phyloP scores from a whole-genome alignment of 2,888 invertebrate species.

The Leucophora obtusa region DNA sequence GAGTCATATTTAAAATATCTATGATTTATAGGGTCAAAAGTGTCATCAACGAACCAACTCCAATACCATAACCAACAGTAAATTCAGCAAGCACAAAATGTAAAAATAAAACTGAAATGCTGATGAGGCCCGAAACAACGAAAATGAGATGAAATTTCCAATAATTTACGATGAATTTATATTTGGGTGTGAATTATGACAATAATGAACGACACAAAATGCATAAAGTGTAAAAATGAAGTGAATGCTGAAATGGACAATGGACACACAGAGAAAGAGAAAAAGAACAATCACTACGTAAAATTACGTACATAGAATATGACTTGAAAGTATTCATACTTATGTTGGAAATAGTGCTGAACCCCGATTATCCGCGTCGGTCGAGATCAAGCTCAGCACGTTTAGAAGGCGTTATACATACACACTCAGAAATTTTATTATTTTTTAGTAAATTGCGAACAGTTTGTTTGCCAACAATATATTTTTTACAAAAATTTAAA shows the following conservation, averaged over 20 bases:
- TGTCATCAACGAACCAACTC: slow-evolving; percentile 67
- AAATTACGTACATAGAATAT: slow-evolving; percentile 18
- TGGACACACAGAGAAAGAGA: slow-evolving; percentile 26
- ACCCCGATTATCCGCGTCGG: too few relatives aligned
- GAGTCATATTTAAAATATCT: slow-evolving; percentile 59
- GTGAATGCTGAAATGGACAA: slow-evolving; percentile 56
- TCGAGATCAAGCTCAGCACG: too few relatives aligned
- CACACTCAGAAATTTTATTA: too few relatives aligned
- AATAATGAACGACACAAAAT: slow-evolving; percentile 64
- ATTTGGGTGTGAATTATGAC: slow-evolving; percentile 64
- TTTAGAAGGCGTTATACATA: too few relatives aligned
- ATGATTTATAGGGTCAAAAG: slow-evolving; percentile 73
- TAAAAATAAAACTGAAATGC: slow-evolving; percentile 30
- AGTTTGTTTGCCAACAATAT: too few relatives aligned
- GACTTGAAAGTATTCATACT: too few relatives aligned
- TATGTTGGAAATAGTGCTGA: too few relatives aligned
- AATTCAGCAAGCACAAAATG: slow-evolving; percentile 1
- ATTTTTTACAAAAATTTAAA: too few relatives aligned
- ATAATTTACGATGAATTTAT: slow-evolving; percentile 63
- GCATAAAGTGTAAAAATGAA: slow-evolving; percentile 63
- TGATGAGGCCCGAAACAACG: slow-evolving; percentile 56
- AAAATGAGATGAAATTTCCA: slow-evolving; percentile 64
- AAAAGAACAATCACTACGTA: slow-evolving; percentile 43
- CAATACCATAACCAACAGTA: slow-evolving; percentile 7
- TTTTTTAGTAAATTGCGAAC: too few relatives aligned